Conservation (phyloP, 2,888 invertebrate genomes). For the Diploptera punctata region DNA sequence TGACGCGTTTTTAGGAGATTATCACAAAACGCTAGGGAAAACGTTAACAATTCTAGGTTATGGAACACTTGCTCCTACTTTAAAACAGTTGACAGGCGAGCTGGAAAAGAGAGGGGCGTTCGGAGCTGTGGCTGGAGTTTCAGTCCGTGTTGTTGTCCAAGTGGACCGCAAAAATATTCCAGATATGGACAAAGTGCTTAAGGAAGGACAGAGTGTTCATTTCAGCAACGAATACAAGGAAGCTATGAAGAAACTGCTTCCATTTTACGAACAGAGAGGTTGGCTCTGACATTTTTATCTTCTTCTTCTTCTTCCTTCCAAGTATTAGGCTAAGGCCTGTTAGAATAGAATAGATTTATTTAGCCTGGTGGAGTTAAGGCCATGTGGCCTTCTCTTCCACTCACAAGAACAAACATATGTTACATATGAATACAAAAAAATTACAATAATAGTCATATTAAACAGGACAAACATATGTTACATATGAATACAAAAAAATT, state of each 20-base stretch:
- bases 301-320: too few relatives aligned
- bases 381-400: too few relatives aligned
- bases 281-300: neutral
- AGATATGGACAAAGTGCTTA: neutral
- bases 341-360: too few relatives aligned
- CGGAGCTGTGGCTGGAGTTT: neutral
- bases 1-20: neutral
- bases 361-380: too few relatives aligned
- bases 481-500: too few relatives aligned
- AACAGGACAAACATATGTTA: too few relatives aligned
- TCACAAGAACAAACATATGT: too few relatives aligned
- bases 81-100: neutral
- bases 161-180: neutral
- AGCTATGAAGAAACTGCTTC: neutral
- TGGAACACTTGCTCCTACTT: neutral
- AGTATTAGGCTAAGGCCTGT: too few relatives aligned
- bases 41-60: neutral
- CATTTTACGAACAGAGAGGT: neutral
- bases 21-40: conserved; percentile 1
- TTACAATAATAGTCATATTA: too few relatives aligned
- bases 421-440: too few relatives aligned
- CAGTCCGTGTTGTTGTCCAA: neutral
- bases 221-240: neutral
- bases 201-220: neutral
- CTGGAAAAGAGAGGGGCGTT: neutral